phyloP scores from a whole-genome alignment of 1,140 invertebrate species.

The honey bee (Apis mellifera) region DNA sequence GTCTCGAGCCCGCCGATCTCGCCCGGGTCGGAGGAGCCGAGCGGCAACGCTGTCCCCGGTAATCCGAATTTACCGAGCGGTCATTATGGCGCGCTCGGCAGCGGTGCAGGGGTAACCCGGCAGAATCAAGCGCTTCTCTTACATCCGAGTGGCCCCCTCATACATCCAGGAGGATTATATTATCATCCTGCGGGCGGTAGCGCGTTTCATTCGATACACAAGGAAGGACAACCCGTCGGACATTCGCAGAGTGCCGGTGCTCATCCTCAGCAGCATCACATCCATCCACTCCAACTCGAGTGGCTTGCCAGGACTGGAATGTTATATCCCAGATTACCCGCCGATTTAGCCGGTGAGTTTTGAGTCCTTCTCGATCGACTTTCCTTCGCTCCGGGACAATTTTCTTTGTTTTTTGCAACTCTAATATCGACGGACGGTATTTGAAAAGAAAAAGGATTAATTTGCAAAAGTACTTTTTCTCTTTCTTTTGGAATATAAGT shows the following conservation, averaged over 20 bases:
- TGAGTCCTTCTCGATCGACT: too few species aligned
- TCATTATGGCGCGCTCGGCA: constrained; percentile 62
- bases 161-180: constrained; percentile 76
- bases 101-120: constrained; percentile 64
- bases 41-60: constrained; percentile 47
- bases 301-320: constrained; percentile 92
- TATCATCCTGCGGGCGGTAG: constrained; percentile 77
- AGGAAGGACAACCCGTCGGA: constrained; percentile 73
- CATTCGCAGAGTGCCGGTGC: constrained; percentile 72
- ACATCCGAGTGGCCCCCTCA: constrained; percentile 74
- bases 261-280: constrained; percentile 80
- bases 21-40: constrained; percentile 75
- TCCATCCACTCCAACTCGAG: constrained; percentile 92
- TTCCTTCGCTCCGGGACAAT: too few species aligned
- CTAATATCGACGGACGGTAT: too few species aligned
- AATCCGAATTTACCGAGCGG: constrained; percentile 56
- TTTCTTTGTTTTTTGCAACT: too few species aligned
- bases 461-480: too few species aligned
- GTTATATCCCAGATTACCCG: constrained; percentile 91
- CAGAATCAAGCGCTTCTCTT: constrained; percentile 75
- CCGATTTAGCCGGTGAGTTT: constrained; percentile 82
- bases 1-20: constrained; percentile 78
- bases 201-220: constrained; percentile 80
- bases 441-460: too few species aligned
- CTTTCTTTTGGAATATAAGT: too few species aligned